Conservation (phyloP, 1,140 invertebrate genomes). For the Diachasmimorpha longicaudata region DNA sequence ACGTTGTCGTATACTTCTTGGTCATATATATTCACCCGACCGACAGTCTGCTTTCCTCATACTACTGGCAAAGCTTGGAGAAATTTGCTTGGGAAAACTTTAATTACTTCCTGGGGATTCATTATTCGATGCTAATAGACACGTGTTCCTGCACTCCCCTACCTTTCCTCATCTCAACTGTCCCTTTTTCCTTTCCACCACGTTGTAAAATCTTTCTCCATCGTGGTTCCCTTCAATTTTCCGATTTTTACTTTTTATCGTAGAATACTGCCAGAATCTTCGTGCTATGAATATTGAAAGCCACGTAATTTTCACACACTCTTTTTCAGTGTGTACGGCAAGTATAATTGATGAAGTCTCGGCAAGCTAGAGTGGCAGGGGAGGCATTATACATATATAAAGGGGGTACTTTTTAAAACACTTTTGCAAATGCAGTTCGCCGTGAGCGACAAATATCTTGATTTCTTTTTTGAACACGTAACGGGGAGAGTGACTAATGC, state of each 20-base stretch:
- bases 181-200: background rate
- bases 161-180: background rate
- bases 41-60: background rate
- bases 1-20: background rate
- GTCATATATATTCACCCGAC: background rate
- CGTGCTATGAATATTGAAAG: constrained; percentile 47
- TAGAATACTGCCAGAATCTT: constrained; percentile 8
- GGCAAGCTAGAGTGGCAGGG: background rate
- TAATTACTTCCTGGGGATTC: constrained; percentile 55
- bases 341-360: background rate
- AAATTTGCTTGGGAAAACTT: constrained; percentile 51
- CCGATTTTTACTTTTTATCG: background rate
- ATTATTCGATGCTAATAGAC: constrained; percentile 57
- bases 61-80: background rate
- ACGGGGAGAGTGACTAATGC: too few relatives aligned
- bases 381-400: background rate
- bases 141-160: constrained; percentile 32
- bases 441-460: background rate
- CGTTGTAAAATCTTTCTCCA: background rate
- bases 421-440: too few relatives aligned
- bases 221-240: background rate
- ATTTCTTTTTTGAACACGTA: background rate
- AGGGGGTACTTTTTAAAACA: background rate
- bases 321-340: background rate
- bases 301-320: constrained; percentile 22